Base-by-base conservation (phyloP, 2,113 vertebrate genomes). In the Sterrhoptilus dennistouni region DNA sequence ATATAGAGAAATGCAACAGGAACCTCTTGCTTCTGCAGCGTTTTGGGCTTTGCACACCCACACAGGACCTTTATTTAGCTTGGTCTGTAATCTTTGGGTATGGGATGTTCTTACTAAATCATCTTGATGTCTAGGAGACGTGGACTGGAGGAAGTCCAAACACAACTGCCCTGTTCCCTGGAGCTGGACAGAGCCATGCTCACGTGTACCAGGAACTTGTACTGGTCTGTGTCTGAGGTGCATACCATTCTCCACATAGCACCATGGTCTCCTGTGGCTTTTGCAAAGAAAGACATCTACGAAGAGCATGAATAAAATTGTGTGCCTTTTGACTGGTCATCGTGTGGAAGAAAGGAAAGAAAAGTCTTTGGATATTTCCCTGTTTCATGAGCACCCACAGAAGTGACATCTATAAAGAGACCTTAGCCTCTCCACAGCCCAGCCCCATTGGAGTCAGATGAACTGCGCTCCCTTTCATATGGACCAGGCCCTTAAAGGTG, bases 61-160 rank as follows among this genome's bases (percentile, higher is more conserved):
- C 82, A 63, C 25, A 79, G 50, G 66, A 54, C 5, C 19, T 94
- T 87, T 94, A 89, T 94, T 96, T 91, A 95, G 66, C 85, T 93
- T 66, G 45, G 36, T 77, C 50, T 80, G 57, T 80, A 93, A 79
- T 90, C 89, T 65, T 87, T 85, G 78, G 81, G 27, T 82, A 94
- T 61, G 54, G 45, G 87, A 87, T 82, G 45, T 36, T 86, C 59
- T 87, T 91, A 14, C 40, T 91, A 91, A 96, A 85, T 89, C 23
- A 61, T 60, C 44, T 79, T 68, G 50, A 65, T 85, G 49, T 85
- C 87, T 79, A 65, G 61, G 36, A 96, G 87, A 83, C 0, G 0
- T 91, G 29, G 35, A 23, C 53, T 77, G 87, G 49, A 82, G 36
- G 31, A 89, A 89, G 69, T 76, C 61, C 83, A 94, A 52, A 61